Evolutionary conservation across 2,113 vertebrate species (phyloP).

Genomic region (Channa maculata): DNA sequence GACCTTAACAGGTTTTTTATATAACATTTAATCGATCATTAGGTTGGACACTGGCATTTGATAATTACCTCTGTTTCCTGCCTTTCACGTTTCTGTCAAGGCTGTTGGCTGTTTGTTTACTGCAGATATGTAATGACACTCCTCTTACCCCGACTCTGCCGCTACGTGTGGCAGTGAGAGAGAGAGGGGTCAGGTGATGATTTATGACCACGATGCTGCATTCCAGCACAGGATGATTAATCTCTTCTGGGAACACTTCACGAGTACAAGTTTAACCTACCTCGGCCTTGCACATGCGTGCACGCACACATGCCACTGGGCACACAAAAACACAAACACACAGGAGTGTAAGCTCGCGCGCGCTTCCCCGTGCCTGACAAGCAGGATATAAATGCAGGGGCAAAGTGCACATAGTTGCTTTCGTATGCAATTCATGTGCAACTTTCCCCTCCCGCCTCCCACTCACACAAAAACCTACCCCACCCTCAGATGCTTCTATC

Average conservation of each 20-base stretch:
- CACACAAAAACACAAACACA: conserved; percentile 34
- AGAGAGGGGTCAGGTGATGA: conserved; percentile 82
- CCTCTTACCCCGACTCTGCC: conserved; percentile 65
- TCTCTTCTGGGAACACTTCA: conserved; percentile 87
- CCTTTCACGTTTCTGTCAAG: conserved; percentile 50
- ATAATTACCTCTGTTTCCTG: conserved; percentile 54
- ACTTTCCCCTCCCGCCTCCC: not conserved
- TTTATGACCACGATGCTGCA: conserved; percentile 84
- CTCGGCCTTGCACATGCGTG: conserved; percentile 75
- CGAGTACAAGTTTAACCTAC: conserved; percentile 87
- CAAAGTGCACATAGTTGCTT: conserved; percentile 74
- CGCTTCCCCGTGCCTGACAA: conserved; percentile 63
- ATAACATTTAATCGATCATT: conserved; percentile 8
- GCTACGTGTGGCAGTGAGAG: conserved; percentile 58
- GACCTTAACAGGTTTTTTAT: not conserved
- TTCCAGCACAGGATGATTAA: conserved; percentile 85
- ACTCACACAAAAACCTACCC: conserved; percentile 1
- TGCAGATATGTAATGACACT: conserved; percentile 67
- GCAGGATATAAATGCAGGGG: conserved; percentile 70
- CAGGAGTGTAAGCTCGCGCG: conserved; percentile 6
- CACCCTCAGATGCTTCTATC: conserved; percentile 5
- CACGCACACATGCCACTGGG: conserved; percentile 6
- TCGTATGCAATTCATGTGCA: conserved; percentile 69
- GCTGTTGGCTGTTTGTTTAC: conserved; percentile 69
- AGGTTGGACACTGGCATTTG: conserved; percentile 21